Evolutionary conservation across 2,113 vertebrate genomes (phyloP).

Genomic region (Protobothrops flavoviridis): DNA sequence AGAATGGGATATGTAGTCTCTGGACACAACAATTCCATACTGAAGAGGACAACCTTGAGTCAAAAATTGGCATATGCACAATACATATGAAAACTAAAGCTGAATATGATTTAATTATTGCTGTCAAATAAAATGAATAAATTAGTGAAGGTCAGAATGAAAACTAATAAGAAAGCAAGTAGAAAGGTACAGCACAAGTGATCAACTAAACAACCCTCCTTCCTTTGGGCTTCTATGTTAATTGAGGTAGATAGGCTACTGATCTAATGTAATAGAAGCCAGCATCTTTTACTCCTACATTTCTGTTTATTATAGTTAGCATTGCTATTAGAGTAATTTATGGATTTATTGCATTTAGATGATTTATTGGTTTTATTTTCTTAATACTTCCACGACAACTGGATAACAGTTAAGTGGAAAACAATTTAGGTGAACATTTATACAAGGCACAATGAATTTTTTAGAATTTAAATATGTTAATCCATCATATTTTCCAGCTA

Average conservation of each 20-base stretch:
- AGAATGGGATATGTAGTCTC: constrained; percentile 23
- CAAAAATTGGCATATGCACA: neutral
- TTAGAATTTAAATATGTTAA: neutral
- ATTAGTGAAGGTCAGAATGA: constrained; percentile 29
- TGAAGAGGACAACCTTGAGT: neutral
- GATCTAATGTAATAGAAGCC: neutral
- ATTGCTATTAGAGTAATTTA: constrained; percentile 20
- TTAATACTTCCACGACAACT: constrained; percentile 55
- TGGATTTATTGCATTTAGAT: constrained; percentile 5
- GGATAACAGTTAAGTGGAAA: constrained; percentile 78
- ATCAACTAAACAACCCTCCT: constrained; percentile 40
- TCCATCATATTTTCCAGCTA: neutral
- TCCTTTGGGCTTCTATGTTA: neutral
- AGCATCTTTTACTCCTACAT: neutral
- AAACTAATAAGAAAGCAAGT: constrained; percentile 43
- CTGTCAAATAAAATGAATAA: constrained; percentile 30
- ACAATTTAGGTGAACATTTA: constrained; percentile 64
- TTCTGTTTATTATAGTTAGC: constrained; percentile 32
- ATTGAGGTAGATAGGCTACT: neutral
- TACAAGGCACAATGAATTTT: constrained; percentile 55
- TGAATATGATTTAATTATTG: constrained; percentile 16
- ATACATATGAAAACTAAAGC: constrained; percentile 23
- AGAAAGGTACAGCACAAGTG: constrained; percentile 42
- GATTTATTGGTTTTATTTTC: constrained; percentile 33
- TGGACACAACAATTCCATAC: neutral